Evolutionary conservation across 2,797 vertebrate species (phyloP), one percentile per base, ranked within the genome.

Genomic region (Danio albolineatus): DNA sequence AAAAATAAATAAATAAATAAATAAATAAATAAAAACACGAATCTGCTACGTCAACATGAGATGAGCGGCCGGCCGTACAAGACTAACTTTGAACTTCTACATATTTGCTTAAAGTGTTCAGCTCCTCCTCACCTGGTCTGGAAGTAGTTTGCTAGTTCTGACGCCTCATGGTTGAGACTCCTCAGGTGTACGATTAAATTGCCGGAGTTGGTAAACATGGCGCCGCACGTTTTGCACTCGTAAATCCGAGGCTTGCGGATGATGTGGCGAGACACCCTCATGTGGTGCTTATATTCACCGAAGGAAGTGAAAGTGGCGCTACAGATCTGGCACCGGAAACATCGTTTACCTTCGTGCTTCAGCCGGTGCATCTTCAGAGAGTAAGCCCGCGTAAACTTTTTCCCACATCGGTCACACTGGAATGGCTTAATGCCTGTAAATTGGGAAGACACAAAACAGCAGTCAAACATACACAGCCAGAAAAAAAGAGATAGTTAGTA

Each of bases 111-210:
- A 82, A 57, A 80, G 44, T 57, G 77, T 82, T 84, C 80, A 80
- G 67, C 80, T 91, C 86, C 95, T 96, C 96, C 98, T 98, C 97
- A 99, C 98, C 98, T 99, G 97, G 97, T 99, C 97, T 99, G 98
- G 97, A 99, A 99, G 97, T 99, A 99, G 97, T 98, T 98, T 97
- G 98, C 97, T 98, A 99, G 97, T 94, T 99, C 98, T 94, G 98
- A 99, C 83, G 98, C 98, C 96, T 99, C 98, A 97, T 99, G 98
- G 96, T 98, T 99, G 96, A 99, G 97, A 97, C 98, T 99, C 96
- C 98, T 96, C 97, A 99, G 97, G 96, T 99, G 98, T 94, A 99
- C 98, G 97, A 99, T 99, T 99, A 99, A 98, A 98, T 99, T 99
- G 94, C 98, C 98, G 97, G 98, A 99, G 97, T 99, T 99, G 97